Percentiles rank a stretch among this genome's conserved stretches.
phyloP scores from a whole-genome alignment of 23 tunicate genomes.

The Ciona savignyi region DNA sequence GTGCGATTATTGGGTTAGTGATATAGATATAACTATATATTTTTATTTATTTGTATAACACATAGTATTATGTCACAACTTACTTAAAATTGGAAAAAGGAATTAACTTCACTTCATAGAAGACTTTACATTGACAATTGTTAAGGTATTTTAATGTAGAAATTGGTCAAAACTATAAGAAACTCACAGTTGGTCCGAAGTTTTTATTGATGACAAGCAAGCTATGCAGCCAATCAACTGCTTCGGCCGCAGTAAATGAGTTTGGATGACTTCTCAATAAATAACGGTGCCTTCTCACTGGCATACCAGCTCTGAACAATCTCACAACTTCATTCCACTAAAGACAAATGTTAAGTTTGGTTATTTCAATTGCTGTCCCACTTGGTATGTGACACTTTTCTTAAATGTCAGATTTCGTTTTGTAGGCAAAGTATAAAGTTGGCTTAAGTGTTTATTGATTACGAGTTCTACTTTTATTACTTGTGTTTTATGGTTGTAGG shows the following conservation, averaged over 20 bases:
- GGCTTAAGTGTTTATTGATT: neutral
- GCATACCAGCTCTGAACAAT: slow-evolving; percentile 59
- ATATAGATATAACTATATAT: too few species aligned
- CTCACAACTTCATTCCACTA: slow-evolving; percentile 70
- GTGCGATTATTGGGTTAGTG: too few species aligned
- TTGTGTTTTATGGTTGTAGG: too few species aligned
- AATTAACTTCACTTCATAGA: neutral
- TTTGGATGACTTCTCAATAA: slow-evolving; percentile 34
- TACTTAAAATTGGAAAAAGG: neutral
- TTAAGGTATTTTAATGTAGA: too few species aligned
- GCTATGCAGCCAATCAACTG: slow-evolving; percentile 75
- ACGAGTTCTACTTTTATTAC: neutral
- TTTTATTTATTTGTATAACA: too few species aligned
- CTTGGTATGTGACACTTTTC: too few species aligned
- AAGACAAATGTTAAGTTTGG: neutral
- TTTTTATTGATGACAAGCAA: slow-evolving; percentile 37
- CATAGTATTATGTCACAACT: neutral
- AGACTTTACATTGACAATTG: neutral
- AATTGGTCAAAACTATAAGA: too few species aligned
- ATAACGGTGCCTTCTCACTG: slow-evolving; percentile 42
- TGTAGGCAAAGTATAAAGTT: neutral
- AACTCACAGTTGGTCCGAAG: slow-evolving; percentile 54
- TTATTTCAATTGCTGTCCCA: too few species aligned
- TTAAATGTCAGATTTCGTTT: neutral
- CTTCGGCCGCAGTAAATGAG: slow-evolving; percentile 54